Conservation (phyloP, 2,888 invertebrate genomes). For the Sphinx pinastri region DNA sequence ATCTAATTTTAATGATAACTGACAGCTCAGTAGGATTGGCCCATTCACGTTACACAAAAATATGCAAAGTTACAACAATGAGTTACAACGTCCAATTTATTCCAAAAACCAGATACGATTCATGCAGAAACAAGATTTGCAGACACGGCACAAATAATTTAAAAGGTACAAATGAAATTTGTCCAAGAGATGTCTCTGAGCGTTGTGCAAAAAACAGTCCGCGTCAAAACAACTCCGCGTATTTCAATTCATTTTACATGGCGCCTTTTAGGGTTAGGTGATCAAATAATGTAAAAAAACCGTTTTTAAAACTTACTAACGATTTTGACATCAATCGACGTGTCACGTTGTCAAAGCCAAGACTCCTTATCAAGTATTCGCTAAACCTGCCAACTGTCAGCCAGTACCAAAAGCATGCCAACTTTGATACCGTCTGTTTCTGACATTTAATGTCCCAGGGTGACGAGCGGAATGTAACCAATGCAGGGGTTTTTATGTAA, state of each 20-base stretch:
- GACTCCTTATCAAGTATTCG: no score
- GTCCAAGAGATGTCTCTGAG: background rate
- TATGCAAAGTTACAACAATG: no score
- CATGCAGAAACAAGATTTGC: background rate
- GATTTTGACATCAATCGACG: background rate
- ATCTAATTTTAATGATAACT: no score
- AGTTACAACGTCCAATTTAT: background rate
- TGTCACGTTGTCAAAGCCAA: no score
- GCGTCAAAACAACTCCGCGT: conserved; percentile 6
- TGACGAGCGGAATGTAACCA: no score
- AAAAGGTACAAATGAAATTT: conserved; percentile 6
- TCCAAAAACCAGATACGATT: background rate
- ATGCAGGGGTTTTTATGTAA: no score
- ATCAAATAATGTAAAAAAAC: background rate
- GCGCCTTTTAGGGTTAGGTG: conserved; percentile 14
- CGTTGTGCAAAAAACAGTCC: background rate
- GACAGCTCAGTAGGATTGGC: no score
- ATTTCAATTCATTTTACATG: conserved; percentile 28
- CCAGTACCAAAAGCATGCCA: no score
- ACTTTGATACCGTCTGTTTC: no score
- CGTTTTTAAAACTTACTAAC: background rate
- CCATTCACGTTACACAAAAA: background rate
- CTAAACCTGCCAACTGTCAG: no score
- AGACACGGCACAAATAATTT: conserved; percentile 2
- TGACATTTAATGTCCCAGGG: no score